Evolutionary conservation across 2,888 invertebrate genomes (phyloP).

Genomic region (Drosophila robusta): DNA sequence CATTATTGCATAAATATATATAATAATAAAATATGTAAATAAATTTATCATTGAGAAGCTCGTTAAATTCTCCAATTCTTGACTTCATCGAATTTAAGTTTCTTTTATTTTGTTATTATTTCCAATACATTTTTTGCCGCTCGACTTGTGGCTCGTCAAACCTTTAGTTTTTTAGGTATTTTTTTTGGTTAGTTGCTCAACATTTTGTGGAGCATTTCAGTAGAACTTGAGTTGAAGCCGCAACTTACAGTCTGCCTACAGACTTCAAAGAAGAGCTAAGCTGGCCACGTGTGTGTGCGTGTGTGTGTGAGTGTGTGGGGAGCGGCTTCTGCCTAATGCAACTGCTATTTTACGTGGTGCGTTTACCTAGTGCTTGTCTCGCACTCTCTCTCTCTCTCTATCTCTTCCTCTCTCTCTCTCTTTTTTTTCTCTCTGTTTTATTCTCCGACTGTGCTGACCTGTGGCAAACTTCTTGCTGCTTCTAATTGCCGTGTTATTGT

Average conservation of each 20-base stretch:
- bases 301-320: constrained; percentile 12
- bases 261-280: constrained; percentile 26
- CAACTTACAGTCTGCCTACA: constrained; percentile 43
- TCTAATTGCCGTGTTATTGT: constrained; percentile 68
- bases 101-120: background rate
- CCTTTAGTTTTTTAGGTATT: background rate
- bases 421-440: background rate
- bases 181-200: constrained; percentile 13
- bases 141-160: background rate
- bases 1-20: too few relatives aligned
- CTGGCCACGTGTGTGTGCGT: constrained; percentile 15
- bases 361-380: background rate
- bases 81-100: background rate
- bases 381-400: background rate
- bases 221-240: constrained; percentile 26
- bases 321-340: constrained; percentile 39
- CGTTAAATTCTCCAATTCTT: too few relatives aligned
- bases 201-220: constrained; percentile 29
- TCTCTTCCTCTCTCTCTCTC: background rate
- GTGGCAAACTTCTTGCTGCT: constrained; percentile 49
- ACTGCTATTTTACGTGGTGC: constrained; percentile 58
- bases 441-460: constrained; percentile 22
- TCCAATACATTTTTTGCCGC: too few relatives aligned
- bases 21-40: too few relatives aligned
- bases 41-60: too few relatives aligned